Base-by-base conservation (phyloP, 2,888 invertebrate species). In the Zonitis immaculata region DNA sequence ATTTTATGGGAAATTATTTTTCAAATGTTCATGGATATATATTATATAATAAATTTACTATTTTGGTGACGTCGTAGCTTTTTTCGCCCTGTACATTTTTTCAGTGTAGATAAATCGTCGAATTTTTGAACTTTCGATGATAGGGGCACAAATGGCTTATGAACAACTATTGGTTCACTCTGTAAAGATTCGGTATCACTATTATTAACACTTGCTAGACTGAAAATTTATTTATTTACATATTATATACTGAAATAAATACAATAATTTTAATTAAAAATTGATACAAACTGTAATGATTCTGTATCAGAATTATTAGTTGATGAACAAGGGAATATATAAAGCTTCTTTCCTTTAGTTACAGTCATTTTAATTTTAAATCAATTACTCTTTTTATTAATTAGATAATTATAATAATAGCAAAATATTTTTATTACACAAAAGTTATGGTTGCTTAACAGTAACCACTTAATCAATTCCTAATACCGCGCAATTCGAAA, bases 341-440 rank as follows among this genome's bases (percentile, higher is more conserved):
- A 68, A 50, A 56, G 63, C 44, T 56, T 60, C 46, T 59, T 64
- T 27, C 63, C 64, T 54, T 61, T 67, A 7, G 66, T 69, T 12
- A 71, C 71, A 4, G 71, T 70, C 71, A 71, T 71, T 74, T 89
- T 91, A n/a, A n/a, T n/a, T n/a, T n/a, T n/a, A n/a, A n/a, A n/a
- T n/a, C n/a, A n/a, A n/a, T n/a, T n/a, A n/a, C n/a, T n/a, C n/a
- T n/a, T n/a, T n/a, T n/a, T n/a, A n/a, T n/a, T n/a, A n/a, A n/a
- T n/a, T n/a, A n/a, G n/a, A n/a, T n/a, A n/a, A n/a, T n/a, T n/a
- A n/a, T n/a, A n/a, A n/a, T n/a, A n/a, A n/a, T n/a, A n/a, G n/a
- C n/a, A n/a, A n/a, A n/a, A n/a, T n/a, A n/a, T n/a, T n/a, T n/a
- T n/a, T n/a, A n/a, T n/a, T n/a, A n/a, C n/a, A n/a, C n/a, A n/a